phyloP scores from a whole-genome alignment of 2,888 invertebrate genomes.

The Erannis defoliaria region DNA sequence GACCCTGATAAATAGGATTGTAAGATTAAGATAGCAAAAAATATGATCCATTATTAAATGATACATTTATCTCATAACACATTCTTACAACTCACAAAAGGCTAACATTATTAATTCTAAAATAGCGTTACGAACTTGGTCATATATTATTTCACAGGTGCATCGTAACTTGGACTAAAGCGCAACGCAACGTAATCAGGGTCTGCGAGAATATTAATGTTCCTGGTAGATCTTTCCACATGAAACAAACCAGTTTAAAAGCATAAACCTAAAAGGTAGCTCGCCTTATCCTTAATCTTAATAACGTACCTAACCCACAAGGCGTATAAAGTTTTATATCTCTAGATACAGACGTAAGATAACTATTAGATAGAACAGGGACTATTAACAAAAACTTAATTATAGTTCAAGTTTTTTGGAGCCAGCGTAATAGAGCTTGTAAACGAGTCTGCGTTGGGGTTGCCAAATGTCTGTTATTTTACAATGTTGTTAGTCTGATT shows the following conservation, averaged over 20 bases:
- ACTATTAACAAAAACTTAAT: conserved; percentile 37
- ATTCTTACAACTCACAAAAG: conserved; percentile 7
- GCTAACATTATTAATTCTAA: conserved; percentile 3
- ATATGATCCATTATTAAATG: conserved; percentile 8
- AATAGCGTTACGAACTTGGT: background rate
- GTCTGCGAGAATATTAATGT: background rate
- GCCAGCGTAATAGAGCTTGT: conserved; percentile 13
- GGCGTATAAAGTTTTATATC: conserved; percentile 17
- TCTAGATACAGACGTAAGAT: conserved; percentile 26
- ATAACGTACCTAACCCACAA: conserved; percentile 17
- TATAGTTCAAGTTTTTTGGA: conserved; percentile 26
- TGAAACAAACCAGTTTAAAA: conserved; percentile 13
- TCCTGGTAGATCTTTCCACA: background rate
- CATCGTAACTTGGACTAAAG: background rate
- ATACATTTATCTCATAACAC: conserved; percentile 1
- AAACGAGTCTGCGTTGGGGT: conserved; percentile 15
- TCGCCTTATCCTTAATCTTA: conserved; percentile 30
- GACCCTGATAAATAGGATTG: conserved; percentile 27
- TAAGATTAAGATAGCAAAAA: conserved; percentile 27
- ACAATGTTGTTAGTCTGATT: conserved; percentile 22
- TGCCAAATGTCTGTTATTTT: conserved; percentile 34
- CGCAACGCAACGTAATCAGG: background rate
- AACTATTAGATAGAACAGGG: conserved; percentile 21
- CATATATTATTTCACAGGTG: background rate
- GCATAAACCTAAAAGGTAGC: conserved; percentile 11